These are phyloP conservation scores for Cloeon dipterum DNA, from an alignment of 2,888 invertebrate species.

Conservation along the genomic window DNA sequence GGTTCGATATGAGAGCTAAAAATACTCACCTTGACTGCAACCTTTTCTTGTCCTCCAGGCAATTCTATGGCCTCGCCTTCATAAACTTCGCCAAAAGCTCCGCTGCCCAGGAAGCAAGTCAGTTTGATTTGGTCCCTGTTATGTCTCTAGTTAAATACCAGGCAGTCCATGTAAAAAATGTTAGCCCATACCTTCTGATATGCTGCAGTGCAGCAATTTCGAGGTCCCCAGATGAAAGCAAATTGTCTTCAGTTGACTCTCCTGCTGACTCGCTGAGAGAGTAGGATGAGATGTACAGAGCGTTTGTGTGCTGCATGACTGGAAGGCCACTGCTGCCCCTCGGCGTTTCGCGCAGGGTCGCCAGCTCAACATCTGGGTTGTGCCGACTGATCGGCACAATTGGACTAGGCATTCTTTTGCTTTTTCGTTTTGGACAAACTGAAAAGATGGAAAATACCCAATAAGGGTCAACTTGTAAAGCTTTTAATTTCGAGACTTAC, in stretches of 20 bases:
- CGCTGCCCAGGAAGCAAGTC: constrained; percentile 76
- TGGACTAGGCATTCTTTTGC: too few relatives aligned
- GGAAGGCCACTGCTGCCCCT: constrained; percentile 23
- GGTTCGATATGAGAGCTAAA: too few relatives aligned
- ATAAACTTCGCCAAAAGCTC: constrained; percentile 94
- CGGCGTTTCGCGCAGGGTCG: constrained; percentile 65
- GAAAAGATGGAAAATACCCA: not conserved
- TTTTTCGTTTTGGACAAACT: constrained; percentile 1
- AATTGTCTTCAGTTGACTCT: constrained; percentile 9
- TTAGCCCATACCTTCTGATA: too few relatives aligned
- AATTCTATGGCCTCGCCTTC: constrained; percentile 65
- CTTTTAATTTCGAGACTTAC: constrained; percentile 18
- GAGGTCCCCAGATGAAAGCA: constrained; percentile 34
- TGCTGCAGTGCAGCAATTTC: constrained; percentile 65
- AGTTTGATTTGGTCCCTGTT: constrained; percentile 66
- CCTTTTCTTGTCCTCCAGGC: constrained; percentile 31
- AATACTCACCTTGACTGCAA: constrained; percentile 63
- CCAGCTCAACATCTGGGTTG: constrained; percentile 69
- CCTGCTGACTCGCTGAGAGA: not conserved
- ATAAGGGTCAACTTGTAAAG: constrained; percentile 1
- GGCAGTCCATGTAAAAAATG: too few relatives aligned
- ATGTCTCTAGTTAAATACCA: too few relatives aligned
- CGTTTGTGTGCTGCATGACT: constrained; percentile 62
- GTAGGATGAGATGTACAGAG: constrained; percentile 37
- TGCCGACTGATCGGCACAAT: too few relatives aligned